A percentile compares a stretch with the other conserved stretches of the same genome.
phyloP scores from a whole-genome alignment of 2,888 invertebrate genomes.

The Harpalus rufipes region DNA sequence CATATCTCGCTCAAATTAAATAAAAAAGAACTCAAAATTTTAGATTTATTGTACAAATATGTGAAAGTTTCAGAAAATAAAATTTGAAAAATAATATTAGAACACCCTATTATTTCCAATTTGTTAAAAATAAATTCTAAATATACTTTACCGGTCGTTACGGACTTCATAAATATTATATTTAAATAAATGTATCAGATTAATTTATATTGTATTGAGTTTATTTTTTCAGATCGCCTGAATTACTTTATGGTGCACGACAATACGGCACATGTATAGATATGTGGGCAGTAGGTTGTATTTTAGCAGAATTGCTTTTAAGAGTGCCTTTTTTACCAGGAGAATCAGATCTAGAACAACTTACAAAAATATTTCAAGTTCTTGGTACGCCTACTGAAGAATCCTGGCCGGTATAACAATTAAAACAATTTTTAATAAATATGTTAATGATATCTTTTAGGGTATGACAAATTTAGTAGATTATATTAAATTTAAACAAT shows the following conservation, averaged over 20 bases:
- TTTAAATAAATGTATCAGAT: no score
- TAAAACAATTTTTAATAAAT: slow-evolving; percentile 41
- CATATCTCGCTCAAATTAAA: no score
- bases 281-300: slow-evolving; percentile 99
- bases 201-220: no score
- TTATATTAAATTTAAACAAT: slow-evolving; percentile 94
- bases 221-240: slow-evolving; percentile 84
- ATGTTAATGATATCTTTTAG: slow-evolving; percentile 72
- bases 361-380: slow-evolving; percentile 96
- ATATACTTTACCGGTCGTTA: no score
- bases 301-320: slow-evolving; percentile 95
- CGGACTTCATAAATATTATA: no score
- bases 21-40: no score
- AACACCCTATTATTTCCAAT: no score
- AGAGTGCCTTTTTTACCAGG: slow-evolving; percentile 96
- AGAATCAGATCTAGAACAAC: slow-evolving; percentile 97
- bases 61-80: no score
- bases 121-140: no score
- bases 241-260: slow-evolving; percentile 95
- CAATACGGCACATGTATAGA: slow-evolving; percentile 98
- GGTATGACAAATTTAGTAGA: slow-evolving; percentile 90
- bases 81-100: no score
- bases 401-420: slow-evolving; percentile 88
- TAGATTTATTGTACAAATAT: no score
- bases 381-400: slow-evolving; percentile 96